Evolutionary conservation across 2,888 invertebrate genomes (phyloP).

Genomic region (Lithophane semibrunnea): DNA sequence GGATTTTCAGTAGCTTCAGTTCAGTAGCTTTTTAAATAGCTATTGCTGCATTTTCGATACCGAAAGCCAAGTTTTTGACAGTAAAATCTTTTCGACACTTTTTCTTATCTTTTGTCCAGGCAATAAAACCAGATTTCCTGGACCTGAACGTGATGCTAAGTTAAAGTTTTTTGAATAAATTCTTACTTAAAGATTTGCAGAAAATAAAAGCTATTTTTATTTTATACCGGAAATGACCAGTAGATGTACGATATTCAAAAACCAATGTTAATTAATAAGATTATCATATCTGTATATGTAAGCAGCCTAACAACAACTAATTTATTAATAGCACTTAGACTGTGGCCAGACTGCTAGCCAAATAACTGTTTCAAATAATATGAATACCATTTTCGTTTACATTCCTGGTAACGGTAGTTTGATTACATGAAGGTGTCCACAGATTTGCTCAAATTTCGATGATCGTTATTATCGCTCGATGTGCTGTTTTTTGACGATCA

Average conservation of each 20-base stretch:
- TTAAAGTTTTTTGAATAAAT: not conserved
- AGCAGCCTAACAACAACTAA: not conserved
- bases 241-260: not conserved
- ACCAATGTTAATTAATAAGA: not conserved
- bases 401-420: conserved; percentile 29
- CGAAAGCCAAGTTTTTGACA: not conserved
- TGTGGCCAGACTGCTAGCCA: not conserved
- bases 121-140: not conserved
- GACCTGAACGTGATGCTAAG: too few relatives aligned
- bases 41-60: not conserved
- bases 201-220: not conserved
- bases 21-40: too few relatives aligned
- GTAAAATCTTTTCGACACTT: not conserved
- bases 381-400: conserved; percentile 19
- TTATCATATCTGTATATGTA: too few relatives aligned
- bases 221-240: not conserved
- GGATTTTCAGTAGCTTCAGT: not conserved
- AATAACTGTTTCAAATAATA: conserved; percentile 26
- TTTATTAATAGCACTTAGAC: not conserved
- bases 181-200: not conserved
- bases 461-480: not conserved
- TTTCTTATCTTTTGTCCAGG: not conserved
- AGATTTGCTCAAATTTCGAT: not conserved
- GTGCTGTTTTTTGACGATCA: not conserved
- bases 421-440: too few relatives aligned